These are phyloP conservation scores for Seriola aureovittata DNA, from an alignment of 2,113 vertebrate species.

Conservation along the genomic window DNA sequence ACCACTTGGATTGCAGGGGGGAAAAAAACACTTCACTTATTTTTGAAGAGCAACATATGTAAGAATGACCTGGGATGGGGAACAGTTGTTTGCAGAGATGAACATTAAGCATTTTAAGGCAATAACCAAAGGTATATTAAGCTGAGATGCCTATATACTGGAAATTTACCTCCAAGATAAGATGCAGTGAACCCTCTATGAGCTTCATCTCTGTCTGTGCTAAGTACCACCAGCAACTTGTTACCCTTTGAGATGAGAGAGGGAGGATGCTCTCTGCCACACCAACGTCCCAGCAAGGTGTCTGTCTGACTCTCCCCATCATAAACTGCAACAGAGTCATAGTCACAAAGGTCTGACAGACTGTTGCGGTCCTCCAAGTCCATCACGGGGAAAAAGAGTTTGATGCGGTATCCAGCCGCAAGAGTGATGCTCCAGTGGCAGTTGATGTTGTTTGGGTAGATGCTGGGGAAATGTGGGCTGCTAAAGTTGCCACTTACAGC, in stretches of 20 bases:
- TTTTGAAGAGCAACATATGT: slow-evolving; percentile 6
- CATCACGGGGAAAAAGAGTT: slow-evolving; percentile 90
- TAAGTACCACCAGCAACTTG: slow-evolving; percentile 91
- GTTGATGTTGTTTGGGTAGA: slow-evolving; percentile 97
- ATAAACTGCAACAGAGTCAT: slow-evolving; percentile 89
- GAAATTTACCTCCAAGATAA: slow-evolving; percentile 92
- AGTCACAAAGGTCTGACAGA: slow-evolving; percentile 90
- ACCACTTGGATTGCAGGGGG: slow-evolving; percentile 85
- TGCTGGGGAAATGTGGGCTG: slow-evolving; percentile 92
- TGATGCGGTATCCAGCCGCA: slow-evolving; percentile 87
- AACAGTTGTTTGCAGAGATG: neutral
- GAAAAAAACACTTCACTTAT: slow-evolving; percentile 4
- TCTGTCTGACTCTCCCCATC: slow-evolving; percentile 87
- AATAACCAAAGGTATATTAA: neutral
- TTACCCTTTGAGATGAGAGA: slow-evolving; percentile 87
- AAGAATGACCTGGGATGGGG: neutral
- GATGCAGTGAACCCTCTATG: slow-evolving; percentile 90
- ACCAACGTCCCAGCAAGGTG: slow-evolving; percentile 90
- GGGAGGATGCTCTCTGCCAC: slow-evolving; percentile 84
- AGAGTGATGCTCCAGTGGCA: slow-evolving; percentile 93
- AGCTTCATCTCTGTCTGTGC: slow-evolving; percentile 90
- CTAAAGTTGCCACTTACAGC: slow-evolving; percentile 91
- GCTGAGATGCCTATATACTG: neutral
- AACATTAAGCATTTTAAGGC: neutral
- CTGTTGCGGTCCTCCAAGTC: slow-evolving; percentile 93